Conservation (phyloP, 2,888 invertebrate genomes). For the Heliconius ismenius region DNA sequence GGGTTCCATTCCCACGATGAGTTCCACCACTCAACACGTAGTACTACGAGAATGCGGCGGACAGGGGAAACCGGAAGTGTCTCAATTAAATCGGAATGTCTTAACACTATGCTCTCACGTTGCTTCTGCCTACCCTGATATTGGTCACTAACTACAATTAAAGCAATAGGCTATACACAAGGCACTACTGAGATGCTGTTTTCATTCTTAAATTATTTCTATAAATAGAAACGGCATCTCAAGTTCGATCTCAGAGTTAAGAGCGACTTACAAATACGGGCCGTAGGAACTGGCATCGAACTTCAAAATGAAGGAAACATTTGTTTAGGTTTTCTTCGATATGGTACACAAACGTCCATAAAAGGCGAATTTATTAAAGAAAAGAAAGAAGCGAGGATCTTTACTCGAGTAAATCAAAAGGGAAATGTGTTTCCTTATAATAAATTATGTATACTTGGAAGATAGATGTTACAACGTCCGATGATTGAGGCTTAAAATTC, state of each 20-base stretch:
- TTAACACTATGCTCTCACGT: background rate
- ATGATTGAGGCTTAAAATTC: conserved; percentile 4
- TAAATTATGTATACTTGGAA: conserved; percentile 17
- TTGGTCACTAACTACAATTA: no score
- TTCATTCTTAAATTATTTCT: no score
- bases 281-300: background rate
- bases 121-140: background rate
- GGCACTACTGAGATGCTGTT: no score
- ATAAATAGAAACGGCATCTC: no score
- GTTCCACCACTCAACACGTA: background rate
- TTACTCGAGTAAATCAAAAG: conserved; percentile 15
- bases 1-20: rapidly evolving
- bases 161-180: no score
- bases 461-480: conserved; percentile 10
- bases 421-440: conserved; percentile 7
- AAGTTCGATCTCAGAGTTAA: no score
- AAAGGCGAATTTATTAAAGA: conserved; percentile 12
- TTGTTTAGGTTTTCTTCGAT: background rate
- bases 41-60: no score
- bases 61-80: background rate
- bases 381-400: background rate
- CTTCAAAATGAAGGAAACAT: background rate
- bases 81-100: background rate
- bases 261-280: no score
- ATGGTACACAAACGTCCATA: background rate